A percentile compares a stretch with the other conserved stretches of the same genome.
Evolutionary conservation across 2,797 vertebrate genomes (phyloP).

Genomic region (Malurus splendens): DNA sequence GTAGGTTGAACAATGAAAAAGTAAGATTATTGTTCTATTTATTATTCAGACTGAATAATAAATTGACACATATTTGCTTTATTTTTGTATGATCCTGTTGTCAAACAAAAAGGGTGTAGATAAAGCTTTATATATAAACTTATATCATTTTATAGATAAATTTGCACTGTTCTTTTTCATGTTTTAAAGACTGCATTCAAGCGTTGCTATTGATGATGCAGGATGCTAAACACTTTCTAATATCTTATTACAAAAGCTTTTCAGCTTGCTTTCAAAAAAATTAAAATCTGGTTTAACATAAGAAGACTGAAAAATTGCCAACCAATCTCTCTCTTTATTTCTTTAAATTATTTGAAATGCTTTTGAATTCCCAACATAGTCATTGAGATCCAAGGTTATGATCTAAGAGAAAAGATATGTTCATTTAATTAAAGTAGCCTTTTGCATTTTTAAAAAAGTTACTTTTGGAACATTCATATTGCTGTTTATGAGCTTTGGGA

Average conservation of each 20-base stretch:
- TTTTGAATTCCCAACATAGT: slow-evolving; percentile 43
- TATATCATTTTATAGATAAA: not conserved
- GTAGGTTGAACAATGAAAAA: not conserved
- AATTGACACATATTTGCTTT: not conserved
- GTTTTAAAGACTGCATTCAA: not conserved
- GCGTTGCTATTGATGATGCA: not conserved
- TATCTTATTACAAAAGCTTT: slow-evolving; percentile 3
- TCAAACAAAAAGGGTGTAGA: not conserved
- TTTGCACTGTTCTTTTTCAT: not conserved
- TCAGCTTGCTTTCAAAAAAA: not conserved
- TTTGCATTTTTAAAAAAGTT: not conserved
- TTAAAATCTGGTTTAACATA: slow-evolving; percentile 16
- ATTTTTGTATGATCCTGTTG: not conserved
- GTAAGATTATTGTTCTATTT: not conserved
- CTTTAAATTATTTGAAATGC: slow-evolving; percentile 21
- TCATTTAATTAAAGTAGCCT: slow-evolving; percentile 52
- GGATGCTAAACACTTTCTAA: not conserved
- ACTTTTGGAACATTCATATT: slow-evolving; percentile 7
- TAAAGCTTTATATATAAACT: not conserved
- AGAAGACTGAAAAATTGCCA: slow-evolving; percentile 30
- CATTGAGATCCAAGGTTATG: slow-evolving; percentile 29
- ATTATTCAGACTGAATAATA: not conserved
- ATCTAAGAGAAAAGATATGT: slow-evolving; percentile 44
- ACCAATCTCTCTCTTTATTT: not conserved
- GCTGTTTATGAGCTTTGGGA: slow-evolving; percentile 45